These are phyloP conservation scores for Horisme vitalbata DNA, from an alignment of 2,888 invertebrate genomes.

Conservation along the genomic window DNA sequence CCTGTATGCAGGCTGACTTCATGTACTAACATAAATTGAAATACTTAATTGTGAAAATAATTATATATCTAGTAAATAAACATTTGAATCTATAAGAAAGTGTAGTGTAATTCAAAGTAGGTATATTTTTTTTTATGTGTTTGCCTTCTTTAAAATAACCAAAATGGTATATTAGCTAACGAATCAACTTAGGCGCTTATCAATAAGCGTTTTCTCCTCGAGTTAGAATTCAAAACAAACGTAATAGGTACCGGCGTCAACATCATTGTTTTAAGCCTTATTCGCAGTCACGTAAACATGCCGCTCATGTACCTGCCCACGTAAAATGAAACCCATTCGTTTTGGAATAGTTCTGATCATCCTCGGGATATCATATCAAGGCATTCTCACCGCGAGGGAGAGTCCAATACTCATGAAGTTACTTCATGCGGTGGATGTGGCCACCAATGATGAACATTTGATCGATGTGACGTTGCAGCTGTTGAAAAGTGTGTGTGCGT, in stretches of 20 bases:
- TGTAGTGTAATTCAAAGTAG: no score
- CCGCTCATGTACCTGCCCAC: constrained; percentile 43
- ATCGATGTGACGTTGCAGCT: constrained; percentile 59
- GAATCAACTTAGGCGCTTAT: constrained; percentile 28
- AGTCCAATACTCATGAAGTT: constrained; percentile 55
- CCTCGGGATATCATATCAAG: constrained; percentile 13
- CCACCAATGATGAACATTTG: constrained; percentile 56
- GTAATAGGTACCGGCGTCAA: constrained; percentile 37
- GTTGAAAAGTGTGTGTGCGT: constrained; percentile 63
- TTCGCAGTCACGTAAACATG: constrained; percentile 51
- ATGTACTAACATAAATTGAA: no score
- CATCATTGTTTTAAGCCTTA: constrained; percentile 50
- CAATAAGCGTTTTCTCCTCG: constrained; percentile 14
- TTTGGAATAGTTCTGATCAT: constrained; percentile 20
- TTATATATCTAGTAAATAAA: no score
- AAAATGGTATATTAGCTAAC: no score
- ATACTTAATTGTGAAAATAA: no score
- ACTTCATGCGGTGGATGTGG: constrained; percentile 58
- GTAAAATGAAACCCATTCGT: constrained; percentile 51
- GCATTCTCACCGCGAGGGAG: constrained; percentile 38
- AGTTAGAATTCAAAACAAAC: constrained; percentile 54
- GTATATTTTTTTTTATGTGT: no score
- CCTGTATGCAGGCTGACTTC: no score
- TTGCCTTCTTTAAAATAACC: no score
- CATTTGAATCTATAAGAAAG: no score